Evolutionary conservation across 2,113 vertebrate genomes (phyloP).

Genomic region (Tauraco erythrolophus): DNA sequence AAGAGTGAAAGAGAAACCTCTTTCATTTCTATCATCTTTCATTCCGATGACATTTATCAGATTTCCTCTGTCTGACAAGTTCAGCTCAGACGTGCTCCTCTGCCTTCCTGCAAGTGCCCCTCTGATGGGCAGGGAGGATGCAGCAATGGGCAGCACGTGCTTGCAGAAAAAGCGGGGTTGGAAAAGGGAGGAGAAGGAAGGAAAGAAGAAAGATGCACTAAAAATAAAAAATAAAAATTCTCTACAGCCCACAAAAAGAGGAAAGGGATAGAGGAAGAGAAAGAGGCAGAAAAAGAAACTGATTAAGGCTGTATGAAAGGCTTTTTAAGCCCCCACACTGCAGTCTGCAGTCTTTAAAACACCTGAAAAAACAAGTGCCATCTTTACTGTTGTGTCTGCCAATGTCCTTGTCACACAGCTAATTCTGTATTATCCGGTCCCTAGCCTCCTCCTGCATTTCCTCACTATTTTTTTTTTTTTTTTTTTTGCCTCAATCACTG

Average conservation of each 20-base stretch:
- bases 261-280: neutral
- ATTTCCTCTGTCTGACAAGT: slow-evolving; percentile 60
- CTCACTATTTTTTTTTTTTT: neutral
- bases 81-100: neutral
- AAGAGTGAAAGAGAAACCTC: slow-evolving; percentile 1
- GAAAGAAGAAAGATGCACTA: neutral
- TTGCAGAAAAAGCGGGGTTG: neutral
- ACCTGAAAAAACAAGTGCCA: neutral
- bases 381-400: neutral
- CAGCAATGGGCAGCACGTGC: neutral
- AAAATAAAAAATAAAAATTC: neutral
- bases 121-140: slow-evolving; percentile 29
- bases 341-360: neutral
- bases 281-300: neutral
- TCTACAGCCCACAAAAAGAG: neutral
- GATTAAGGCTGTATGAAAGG: neutral
- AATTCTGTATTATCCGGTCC: neutral
- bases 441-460: neutral
- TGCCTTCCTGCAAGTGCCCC: neutral
- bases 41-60: slow-evolving; percentile 61
- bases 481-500: neutral
- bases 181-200: neutral
- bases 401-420: neutral
- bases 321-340: neutral
- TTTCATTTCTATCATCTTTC: slow-evolving; percentile 64